Base-by-base conservation (phyloP, 2,113 vertebrate species). In the Alexandromys fortis region DNA sequence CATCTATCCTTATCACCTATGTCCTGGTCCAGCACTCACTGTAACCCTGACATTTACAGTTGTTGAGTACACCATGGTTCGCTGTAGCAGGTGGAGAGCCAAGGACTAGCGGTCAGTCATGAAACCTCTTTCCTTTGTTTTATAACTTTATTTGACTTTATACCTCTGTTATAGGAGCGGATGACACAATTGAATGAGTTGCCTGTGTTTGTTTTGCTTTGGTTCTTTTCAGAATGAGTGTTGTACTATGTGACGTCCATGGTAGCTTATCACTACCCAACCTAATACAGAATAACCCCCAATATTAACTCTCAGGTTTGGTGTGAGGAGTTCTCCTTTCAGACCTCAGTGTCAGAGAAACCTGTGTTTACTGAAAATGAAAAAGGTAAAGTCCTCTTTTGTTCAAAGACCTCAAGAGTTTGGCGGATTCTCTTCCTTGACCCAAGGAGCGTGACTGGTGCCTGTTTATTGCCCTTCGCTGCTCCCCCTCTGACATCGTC, bases 171-270 rank as follows among this genome's bases (percentile, higher is more conserved):
- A 35, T 28, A n/a, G 24, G 33, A 33, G 65, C 65, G 38, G 10
- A n/a, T 21, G 73, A 79, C 45, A 33, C 16, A 63, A 30, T 79
- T 79, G 76, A 47, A 58, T 38, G 4, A 92, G 52, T 61, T 21
- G 16, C 89, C 92, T 38, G 63, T 33, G n/a, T 78, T 87, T 63
- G 42, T 19, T 90, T 86, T 75, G 47, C 38, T 55, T 42, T 70
- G 6, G 7, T 79, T 87, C 78, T 93, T 94, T 90, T 65, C 76
- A 65, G 63, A 88, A 63, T 12, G 33, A 91, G 83, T 72, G 79
- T 73, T 47, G 45, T 13, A 82, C 49, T 55, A 33, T 79, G 67
- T 67, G 28, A 42, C 45, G 26, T 95, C 38, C 73, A 77, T 94
- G 94, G 72, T 77, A 90, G 67, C 35, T 82, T 65, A 86, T 92